These are phyloP conservation scores for Phaenicophaeus curvirostris DNA, from an alignment of 2,797 vertebrate genomes.

Conservation along the genomic window DNA sequence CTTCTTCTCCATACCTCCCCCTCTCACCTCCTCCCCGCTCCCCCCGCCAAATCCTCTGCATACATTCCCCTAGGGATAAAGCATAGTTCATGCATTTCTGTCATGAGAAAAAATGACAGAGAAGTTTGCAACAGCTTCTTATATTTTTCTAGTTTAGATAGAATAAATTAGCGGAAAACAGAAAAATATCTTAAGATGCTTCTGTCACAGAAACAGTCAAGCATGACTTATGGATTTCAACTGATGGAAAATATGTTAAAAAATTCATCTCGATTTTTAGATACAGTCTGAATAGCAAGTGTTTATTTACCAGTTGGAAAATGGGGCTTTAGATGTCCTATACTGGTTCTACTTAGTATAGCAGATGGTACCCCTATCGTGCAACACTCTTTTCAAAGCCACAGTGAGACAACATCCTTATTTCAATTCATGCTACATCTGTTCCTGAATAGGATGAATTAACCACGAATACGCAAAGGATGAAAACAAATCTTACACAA, in stretches of 20 bases:
- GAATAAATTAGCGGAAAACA: conserved; percentile 47
- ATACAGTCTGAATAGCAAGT: conserved; percentile 13
- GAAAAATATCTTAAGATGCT: conserved; percentile 41
- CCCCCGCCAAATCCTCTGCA: background rate
- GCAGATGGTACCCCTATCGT: background rate
- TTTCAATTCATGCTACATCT: conserved; percentile 8
- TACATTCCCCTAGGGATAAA: background rate
- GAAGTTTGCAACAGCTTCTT: background rate
- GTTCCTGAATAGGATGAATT: conserved; percentile 14
- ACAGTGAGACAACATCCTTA: conserved; percentile 3
- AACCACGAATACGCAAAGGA: background rate
- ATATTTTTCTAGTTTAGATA: conserved; percentile 19
- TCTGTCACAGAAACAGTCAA: conserved; percentile 52
- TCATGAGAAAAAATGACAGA: conserved; percentile 22
- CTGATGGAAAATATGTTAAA: conserved; percentile 41
- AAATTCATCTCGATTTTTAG: background rate
- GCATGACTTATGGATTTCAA: conserved; percentile 40
- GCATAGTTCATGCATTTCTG: background rate
- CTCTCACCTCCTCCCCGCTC: too few relatives aligned
- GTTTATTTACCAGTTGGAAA: conserved; percentile 38
- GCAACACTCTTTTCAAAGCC: conserved; percentile 17
- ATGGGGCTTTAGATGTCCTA: background rate
- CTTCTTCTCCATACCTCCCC: background rate
- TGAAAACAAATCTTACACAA: conserved; percentile 2
- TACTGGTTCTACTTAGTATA: background rate